Evolutionary conservation across 2,113 vertebrate species (phyloP), one percentile per base, ranked within the genome.

Genomic region (Saimiri boliviensis): DNA sequence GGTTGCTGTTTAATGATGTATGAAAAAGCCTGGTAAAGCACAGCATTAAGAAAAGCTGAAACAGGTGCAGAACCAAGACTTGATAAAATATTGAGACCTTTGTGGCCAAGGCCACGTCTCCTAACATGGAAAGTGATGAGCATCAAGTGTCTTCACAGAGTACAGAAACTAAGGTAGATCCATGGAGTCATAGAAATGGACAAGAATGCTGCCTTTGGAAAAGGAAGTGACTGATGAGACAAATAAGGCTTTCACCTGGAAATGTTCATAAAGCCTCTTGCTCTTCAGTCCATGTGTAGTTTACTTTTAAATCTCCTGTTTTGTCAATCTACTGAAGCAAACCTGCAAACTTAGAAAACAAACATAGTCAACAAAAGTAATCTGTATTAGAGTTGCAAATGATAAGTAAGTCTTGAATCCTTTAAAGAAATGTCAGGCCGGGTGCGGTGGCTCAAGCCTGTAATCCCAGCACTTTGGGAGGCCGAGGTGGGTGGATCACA

Each of bases 1-100:
- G 98, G 98, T 98, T 98, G 98, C 98, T 99, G 98, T 99, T 99
- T 99, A 99, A 99, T 99, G 99, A 99, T 98, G 98, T 98, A 98
- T 99, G 98, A 99, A 99, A 98, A 98, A 98, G 98, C 98, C 97
- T 99, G 98, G 98, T 99, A 99, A 99, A 99, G 99, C 99, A 98
- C 99, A 98, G 98, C 99, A 99, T 99, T 99, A 99, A 99, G 99
- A 99, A 98, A 98, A 99, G 98, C 98, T 98, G 98, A 98, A 98
- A 97, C 97, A 93, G 98, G 95, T 87, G 84, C 98, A 95, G 95
- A 98, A 98, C 98, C 98, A 98, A 95, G 97, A 98, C 98, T 97
- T 94, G 96, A 98, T 98, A 97, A 98, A 98, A 98, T 98, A 98
- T 98, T 98, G 97, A 98, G 98, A 98, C 92, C 97, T 98, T 98